Evolutionary conservation across 2,888 invertebrate genomes (phyloP).

Genomic region (Patella depressa): DNA sequence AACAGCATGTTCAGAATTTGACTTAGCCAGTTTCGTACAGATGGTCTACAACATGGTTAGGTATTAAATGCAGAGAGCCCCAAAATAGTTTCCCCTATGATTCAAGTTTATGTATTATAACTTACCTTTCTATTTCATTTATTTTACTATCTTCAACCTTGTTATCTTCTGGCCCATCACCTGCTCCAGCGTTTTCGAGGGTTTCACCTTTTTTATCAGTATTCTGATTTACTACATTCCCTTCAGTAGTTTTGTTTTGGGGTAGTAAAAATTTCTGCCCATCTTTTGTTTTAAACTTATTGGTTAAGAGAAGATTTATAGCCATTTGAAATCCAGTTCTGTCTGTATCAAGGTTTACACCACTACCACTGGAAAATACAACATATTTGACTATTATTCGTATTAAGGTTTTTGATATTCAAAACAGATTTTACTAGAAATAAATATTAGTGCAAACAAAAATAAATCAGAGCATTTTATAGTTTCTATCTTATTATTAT

Average conservation of each 20-base stretch:
- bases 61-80: no score
- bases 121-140: slow-evolving; percentile 1
- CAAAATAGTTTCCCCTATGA: no score
- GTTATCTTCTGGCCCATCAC: background rate
- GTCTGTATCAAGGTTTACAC: background rate
- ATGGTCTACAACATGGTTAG: no score
- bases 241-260: background rate
- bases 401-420: background rate
- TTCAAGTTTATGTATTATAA: no score
- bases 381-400: background rate
- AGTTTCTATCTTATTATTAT: no score
- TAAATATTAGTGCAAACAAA: no score
- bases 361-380: background rate
- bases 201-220: background rate
- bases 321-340: background rate
- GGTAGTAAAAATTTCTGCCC: no score
- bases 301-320: background rate
- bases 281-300: background rate
- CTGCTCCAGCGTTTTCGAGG: background rate
- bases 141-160: background rate
- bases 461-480: no score
- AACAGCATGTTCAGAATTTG: no score
- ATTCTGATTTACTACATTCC: background rate
- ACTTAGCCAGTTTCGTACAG: no score
- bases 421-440: no score